These are phyloP conservation scores for Lepas anatifera DNA, from an alignment of 2,888 invertebrate genomes.

Conservation along the genomic window DNA sequence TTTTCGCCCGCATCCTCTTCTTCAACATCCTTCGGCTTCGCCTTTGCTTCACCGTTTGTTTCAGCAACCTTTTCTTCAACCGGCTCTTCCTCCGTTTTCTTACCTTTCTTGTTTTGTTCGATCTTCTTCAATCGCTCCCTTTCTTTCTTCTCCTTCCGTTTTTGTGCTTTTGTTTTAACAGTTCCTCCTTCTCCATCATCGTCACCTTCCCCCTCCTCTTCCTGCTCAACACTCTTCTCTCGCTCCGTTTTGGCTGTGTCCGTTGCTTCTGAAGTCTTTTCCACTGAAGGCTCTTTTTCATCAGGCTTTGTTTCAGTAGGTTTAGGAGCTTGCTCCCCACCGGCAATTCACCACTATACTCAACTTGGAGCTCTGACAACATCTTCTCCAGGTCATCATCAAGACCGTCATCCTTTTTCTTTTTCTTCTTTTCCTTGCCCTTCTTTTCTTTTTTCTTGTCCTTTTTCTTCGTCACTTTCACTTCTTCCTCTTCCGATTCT, in stretches of 20 bases:
- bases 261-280: constrained; percentile 17
- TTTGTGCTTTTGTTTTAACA: constrained; percentile 70
- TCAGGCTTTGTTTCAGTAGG: background rate
- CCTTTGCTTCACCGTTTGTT: constrained; percentile 20
- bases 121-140: constrained; percentile 49
- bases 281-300: background rate
- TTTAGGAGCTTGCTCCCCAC: no score
- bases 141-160: constrained; percentile 80
- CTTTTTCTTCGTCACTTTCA: constrained; percentile 22
- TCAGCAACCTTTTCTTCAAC: constrained; percentile 28
- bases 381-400: constrained; percentile 70
- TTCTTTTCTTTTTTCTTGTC: constrained; percentile 25
- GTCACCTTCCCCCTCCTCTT: constrained; percentile 33
- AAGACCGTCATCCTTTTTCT: constrained; percentile 50
- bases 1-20: constrained; percentile 36
- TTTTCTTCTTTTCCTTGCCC: constrained; percentile 40
- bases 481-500: constrained; percentile 14
- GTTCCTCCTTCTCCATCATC: constrained; percentile 45
- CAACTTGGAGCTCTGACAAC: constrained; percentile 66
- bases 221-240: background rate
- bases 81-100: constrained; percentile 45
- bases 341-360: constrained; percentile 50
- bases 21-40: constrained; percentile 25
- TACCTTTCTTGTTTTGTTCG: constrained; percentile 27
- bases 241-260: constrained; percentile 31